These are phyloP conservation scores for Blastomussa wellsi DNA, from an alignment of 92 coral and sea anemone species.

Conservation along the genomic window DNA sequence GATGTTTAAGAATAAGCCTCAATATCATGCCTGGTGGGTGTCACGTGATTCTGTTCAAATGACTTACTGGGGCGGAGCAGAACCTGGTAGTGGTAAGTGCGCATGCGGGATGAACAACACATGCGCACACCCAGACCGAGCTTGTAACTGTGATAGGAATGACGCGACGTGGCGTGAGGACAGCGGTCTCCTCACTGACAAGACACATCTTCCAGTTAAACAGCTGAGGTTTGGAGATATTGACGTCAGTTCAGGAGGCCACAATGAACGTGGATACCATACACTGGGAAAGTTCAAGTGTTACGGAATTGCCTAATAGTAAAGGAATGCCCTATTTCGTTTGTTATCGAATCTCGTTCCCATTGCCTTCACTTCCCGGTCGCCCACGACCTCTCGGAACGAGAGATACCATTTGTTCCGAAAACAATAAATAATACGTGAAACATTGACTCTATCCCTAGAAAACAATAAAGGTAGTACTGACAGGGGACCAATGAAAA, in stretches of 20 bases:
- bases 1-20: background rate
- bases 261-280: background rate
- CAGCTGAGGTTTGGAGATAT: slow-evolving; percentile 24
- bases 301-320: background rate
- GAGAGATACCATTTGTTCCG: no score
- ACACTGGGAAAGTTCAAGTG: background rate
- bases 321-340: background rate
- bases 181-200: no score
- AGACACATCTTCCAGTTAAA: no score
- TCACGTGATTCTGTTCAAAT: slow-evolving; percentile 4
- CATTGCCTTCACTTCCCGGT: no score
- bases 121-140: background rate
- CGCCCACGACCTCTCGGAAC: no score
- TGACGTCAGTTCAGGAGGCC: background rate
- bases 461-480: no score
- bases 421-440: no score
- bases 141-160: slow-evolving; percentile 12
- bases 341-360: background rate
- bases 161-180: background rate
- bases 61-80: slow-evolving; percentile 33
- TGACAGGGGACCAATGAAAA: no score
- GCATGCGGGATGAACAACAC: slow-evolving; percentile 52
- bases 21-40: slow-evolving; percentile 22
- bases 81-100: slow-evolving; percentile 22
- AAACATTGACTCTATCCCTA: no score